These are phyloP conservation scores for Aldabrachelys gigantea DNA, from an alignment of 2,113 vertebrate genomes.

Conservation along the genomic window DNA sequence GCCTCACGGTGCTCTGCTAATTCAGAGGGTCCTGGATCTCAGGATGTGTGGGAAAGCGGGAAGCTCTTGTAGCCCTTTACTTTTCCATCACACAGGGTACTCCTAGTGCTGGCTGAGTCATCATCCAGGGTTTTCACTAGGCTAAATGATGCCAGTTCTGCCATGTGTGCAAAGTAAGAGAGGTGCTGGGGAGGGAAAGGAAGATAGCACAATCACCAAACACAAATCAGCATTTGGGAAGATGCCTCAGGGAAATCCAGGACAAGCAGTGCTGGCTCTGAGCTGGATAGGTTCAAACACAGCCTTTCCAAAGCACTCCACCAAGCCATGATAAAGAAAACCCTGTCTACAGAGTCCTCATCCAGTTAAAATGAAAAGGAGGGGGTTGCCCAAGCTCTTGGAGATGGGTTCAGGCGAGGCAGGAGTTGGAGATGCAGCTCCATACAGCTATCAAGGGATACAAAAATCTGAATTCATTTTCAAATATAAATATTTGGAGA, in stretches of 20 bases:
- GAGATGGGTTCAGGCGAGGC: not conserved
- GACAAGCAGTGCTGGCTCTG: not conserved
- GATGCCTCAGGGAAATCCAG: not conserved
- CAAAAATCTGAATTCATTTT: not conserved
- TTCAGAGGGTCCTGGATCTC: not conserved
- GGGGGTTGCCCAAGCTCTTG: too few relatives aligned
- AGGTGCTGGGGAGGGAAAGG: not conserved
- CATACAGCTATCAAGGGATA: not conserved
- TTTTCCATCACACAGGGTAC: not conserved
- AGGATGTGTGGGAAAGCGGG: not conserved
- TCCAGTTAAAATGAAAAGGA: too few relatives aligned
- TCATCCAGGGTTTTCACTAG: not conserved
- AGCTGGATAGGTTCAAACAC: not conserved
- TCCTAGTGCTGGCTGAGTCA: not conserved
- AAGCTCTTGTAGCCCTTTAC: not conserved
- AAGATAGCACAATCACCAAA: not conserved
- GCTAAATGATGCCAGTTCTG: not conserved
- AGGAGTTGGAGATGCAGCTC: not conserved
- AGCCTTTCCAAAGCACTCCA: not conserved
- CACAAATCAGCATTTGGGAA: not conserved
- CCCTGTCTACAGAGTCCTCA: too few relatives aligned
- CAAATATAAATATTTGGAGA: not conserved
- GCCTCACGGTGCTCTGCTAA: not conserved
- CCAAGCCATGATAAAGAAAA: too few relatives aligned
- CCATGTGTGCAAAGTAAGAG: not conserved